Conservation (phyloP, 1,140 invertebrate species). For the Drosophila paulistorum region DNA sequence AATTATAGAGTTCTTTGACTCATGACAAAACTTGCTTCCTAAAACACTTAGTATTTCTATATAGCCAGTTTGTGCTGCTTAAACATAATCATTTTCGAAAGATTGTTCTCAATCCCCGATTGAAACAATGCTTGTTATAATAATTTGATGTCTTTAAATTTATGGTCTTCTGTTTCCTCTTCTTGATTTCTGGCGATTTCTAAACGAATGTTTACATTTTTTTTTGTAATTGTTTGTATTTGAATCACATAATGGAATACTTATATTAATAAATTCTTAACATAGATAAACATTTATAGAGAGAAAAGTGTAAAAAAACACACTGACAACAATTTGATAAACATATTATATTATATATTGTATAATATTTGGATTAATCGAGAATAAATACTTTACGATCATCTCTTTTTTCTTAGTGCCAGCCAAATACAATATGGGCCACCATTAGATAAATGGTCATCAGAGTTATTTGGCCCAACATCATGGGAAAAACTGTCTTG, state of each 20-base stretch:
- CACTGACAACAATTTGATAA: constrained; percentile 8
- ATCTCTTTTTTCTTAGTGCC: constrained; percentile 83
- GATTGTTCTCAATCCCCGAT: too few species aligned
- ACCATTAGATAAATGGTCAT: constrained; percentile 88
- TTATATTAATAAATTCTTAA: constrained; percentile 2
- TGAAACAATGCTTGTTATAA: too few species aligned
- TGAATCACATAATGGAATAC: constrained; percentile 8
- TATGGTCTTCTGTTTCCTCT: too few species aligned
- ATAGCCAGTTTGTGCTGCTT: too few species aligned
- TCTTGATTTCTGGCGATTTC: too few species aligned
- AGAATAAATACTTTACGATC: not conserved
- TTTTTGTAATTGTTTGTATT: not conserved
- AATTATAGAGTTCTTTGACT: too few species aligned
- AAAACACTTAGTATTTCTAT: too few species aligned
- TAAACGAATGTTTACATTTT: not conserved
- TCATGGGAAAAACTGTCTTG: constrained; percentile 89
- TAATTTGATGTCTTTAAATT: too few species aligned
- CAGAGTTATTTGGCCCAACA: constrained; percentile 87
- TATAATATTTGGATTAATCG: constrained; percentile 4
- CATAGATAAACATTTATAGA: constrained; percentile 1
- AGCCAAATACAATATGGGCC: constrained; percentile 87
- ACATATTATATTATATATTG: not conserved
- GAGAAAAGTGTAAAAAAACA: constrained; percentile 15
- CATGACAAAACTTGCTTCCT: too few species aligned
- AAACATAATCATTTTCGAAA: too few species aligned